Evolutionary conservation across 2,113 vertebrate species (phyloP).

Genomic region (Hippocampus mohnikei): DNA sequence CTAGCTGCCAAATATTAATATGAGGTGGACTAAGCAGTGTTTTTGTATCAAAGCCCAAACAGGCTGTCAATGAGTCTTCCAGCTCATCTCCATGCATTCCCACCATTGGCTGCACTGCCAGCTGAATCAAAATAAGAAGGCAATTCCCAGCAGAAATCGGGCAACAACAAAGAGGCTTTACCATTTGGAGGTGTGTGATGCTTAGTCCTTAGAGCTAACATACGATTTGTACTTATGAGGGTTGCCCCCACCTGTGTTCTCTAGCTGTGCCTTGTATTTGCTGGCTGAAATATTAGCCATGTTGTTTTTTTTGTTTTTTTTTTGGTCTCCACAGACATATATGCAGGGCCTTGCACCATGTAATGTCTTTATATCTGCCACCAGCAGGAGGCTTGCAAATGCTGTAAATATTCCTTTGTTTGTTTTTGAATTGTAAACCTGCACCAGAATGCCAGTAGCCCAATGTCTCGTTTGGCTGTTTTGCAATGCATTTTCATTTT

Average conservation of each 20-base stretch:
- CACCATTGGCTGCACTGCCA: slow-evolving; percentile 38
- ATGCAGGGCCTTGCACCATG: slow-evolving; percentile 47
- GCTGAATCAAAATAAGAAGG: slow-evolving; percentile 46
- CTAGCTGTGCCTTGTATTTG: slow-evolving; percentile 28
- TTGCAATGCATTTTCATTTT: slow-evolving; percentile 12
- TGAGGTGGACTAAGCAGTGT: slow-evolving; percentile 22
- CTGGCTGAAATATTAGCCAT: slow-evolving; percentile 49
- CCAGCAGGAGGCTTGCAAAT: slow-evolving; percentile 28
- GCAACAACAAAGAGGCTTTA: slow-evolving; percentile 39
- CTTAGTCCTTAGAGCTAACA: slow-evolving; percentile 20
- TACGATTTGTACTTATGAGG: slow-evolving; percentile 31
- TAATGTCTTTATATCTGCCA: slow-evolving; percentile 59
- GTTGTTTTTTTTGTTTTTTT: slow-evolving; percentile 1
- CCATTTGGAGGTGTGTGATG: slow-evolving; percentile 40
- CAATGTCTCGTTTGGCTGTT: slow-evolving; percentile 19
- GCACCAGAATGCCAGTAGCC: slow-evolving; percentile 28
- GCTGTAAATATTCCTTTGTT: slow-evolving; percentile 38
- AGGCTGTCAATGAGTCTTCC: slow-evolving; percentile 29
- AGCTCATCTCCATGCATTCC: slow-evolving; percentile 33
- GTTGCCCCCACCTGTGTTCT: slow-evolving; percentile 30
- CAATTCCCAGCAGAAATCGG: slow-evolving; percentile 47
- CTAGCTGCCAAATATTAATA: background rate
- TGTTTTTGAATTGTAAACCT: slow-evolving; percentile 21
- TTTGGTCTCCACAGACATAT: slow-evolving; percentile 47
- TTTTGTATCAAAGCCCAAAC: slow-evolving; percentile 20